Evolutionary conservation across 1,140 invertebrate genomes (phyloP).

Genomic region (Anoplophora glabripennis): DNA sequence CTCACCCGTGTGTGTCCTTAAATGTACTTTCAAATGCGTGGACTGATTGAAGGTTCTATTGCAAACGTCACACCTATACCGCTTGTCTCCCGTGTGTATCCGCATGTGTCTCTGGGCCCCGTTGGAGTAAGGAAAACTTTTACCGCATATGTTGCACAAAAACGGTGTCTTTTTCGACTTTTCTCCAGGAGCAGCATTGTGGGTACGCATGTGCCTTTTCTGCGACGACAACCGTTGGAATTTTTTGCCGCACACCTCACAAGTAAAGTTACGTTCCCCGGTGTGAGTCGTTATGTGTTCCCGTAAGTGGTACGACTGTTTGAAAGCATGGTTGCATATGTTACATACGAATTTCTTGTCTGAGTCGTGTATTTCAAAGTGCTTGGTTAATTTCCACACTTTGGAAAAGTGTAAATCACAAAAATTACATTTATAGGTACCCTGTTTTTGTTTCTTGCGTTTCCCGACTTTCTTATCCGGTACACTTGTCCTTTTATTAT

Average conservation of each 20-base stretch:
- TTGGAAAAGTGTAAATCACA: constrained; percentile 66
- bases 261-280: constrained; percentile 41
- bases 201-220: constrained; percentile 29
- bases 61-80: constrained; percentile 49
- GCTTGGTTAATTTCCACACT: constrained; percentile 64
- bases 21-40: constrained; percentile 49
- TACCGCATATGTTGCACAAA: constrained; percentile 37
- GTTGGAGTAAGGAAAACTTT: constrained; percentile 50
- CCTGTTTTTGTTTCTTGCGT: background rate
- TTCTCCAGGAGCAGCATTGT: constrained; percentile 34
- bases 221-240: constrained; percentile 38
- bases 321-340: constrained; percentile 66
- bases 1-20: constrained; percentile 2
- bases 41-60: constrained; percentile 48
- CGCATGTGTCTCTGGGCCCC: constrained; percentile 52
- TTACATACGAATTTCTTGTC: constrained; percentile 58
- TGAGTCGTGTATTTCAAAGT: constrained; percentile 51
- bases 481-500: background rate
- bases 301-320: constrained; percentile 68
- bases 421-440: constrained; percentile 55
- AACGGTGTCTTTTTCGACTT: constrained; percentile 37
- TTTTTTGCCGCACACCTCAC: constrained; percentile 37
- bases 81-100: constrained; percentile 50
- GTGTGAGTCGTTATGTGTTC: constrained; percentile 56
- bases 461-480: background rate